Evolutionary conservation across 2,888 invertebrate genomes (phyloP), one percentile per base, ranked within the genome.

Genomic region (Melanchra persicariae): DNA sequence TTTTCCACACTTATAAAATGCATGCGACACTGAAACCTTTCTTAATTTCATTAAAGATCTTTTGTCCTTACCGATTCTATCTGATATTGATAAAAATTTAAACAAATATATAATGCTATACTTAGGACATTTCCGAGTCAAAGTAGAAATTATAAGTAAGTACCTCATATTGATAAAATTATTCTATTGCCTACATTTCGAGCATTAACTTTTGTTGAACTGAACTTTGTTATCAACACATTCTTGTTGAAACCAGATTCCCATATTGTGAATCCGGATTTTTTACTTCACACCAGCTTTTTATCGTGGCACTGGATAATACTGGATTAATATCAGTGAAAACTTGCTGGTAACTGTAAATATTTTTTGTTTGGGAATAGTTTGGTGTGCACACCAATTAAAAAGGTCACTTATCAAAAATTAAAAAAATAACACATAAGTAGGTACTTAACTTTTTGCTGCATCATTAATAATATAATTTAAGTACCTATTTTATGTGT

Each of bases 231-330:
- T 70, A 75, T 70, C 51, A 43, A 24, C 24, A 45, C 0, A 8
- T 55, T 49, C 58, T 67, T 17, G 72, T 51, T 54, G 2, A 24
- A 80, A 80, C 81, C 22, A 10, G 77, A 55, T 68, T 67, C 2
- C 7, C 47, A 15, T 47, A 54, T 65, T 45, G 7, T 69, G 37
- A 80, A 68, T 71, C 66, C 45, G 63, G 76, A 26, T 57, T 64
- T 47, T 63, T 75, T 55, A 47, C 8, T 47, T 37, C 22, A 51
- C 26, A 43, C 40, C 49, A n/a, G 26, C 17, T 61, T 59, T 45
- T 74, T 73, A 77, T 78, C 60, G 37, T 9, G 2, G 47, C 5
- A 30, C 74, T 62, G 65, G 63, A 54, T 54, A 52, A 60, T 62
- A 51, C 67, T 76, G 72, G 65, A 52, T 65, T 43, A 22, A 60